A percentile compares a stretch with the other conserved stretches of the same genome.
Conservation (phyloP, 2,797 vertebrate genomes). For the Coracias cyanogaster region DNA sequence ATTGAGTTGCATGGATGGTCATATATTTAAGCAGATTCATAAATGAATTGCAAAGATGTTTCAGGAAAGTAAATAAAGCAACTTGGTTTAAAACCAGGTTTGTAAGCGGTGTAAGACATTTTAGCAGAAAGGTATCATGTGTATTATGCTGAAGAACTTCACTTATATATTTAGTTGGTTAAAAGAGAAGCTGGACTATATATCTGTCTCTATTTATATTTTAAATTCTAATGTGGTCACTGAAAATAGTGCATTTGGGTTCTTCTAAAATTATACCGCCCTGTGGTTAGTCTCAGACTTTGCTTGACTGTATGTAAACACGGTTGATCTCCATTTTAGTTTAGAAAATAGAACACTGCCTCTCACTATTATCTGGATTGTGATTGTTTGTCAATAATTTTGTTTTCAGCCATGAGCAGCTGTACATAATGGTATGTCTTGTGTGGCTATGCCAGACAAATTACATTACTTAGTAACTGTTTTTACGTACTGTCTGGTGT, state of each 20-base stretch:
- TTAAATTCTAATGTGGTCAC: neutral
- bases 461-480: neutral
- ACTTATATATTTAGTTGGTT: neutral
- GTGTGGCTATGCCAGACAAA: neutral
- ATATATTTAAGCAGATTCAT: neutral
- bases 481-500: neutral
- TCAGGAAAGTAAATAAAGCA: neutral
- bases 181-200: neutral
- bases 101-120: neutral
- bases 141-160: neutral
- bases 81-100: neutral
- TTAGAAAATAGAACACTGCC: neutral
- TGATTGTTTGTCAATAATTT: neutral
- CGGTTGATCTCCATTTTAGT: neutral
- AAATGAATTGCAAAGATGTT: neutral
- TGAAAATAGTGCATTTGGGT: neutral
- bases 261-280: conserved; percentile 5
- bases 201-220: neutral
- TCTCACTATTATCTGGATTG: neutral
- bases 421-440: neutral
- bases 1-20: neutral
- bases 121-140: neutral
- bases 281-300: neutral
- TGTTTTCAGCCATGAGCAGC: neutral
- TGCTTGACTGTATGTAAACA: neutral